Base-by-base conservation (phyloP, 2,888 invertebrate species). In the Andrena haemorrhoa region DNA sequence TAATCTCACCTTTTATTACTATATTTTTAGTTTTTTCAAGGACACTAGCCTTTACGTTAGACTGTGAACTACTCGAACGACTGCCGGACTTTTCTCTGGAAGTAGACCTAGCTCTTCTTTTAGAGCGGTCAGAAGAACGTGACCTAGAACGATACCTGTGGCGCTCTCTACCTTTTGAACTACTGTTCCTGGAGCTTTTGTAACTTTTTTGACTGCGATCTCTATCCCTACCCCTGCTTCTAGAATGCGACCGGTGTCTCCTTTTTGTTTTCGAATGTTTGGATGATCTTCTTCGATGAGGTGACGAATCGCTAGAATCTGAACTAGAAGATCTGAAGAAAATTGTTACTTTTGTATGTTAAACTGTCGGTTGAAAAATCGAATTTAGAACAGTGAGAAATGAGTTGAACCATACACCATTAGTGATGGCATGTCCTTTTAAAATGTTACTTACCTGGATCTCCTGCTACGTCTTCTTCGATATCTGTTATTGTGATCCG, bases 81-180 rank as follows among this genome's bases (percentile, higher is more conserved):
- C 92, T 93, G 3, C 91, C 90, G 2, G 93, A 93, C 63, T 92
- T 93, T 60, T 94, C 94, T 76, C 92, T 90, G 0, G 94, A 93
- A 53, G 79, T 78, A 4, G 94, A 94, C 83, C 92, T 90, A 65
- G 53, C 83, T 73, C 89, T 91, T 72, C 87, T 89, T 29, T 87
- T 88, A 47, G 88, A 89, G 12, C 76, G 87, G 66, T 92, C 93
- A 1, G 91, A 88, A 4, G 93, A 93, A 31, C 85, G 83, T 7
- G 93, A 93, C 81, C 88, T 91, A 0, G 90, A 90, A 41, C 87
- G 90, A 69, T 93, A 89, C 63, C 90, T 89, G 23, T 90, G 87
- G 23, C 88, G 92, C 23, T 92, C 92, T 75, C 90, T 85, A n/a
- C 93, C 93, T 75, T 90, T 91, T 0, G 93, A 93, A 20, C 69